Base-by-base conservation (phyloP, 2,888 invertebrate genomes). In the Volucella inanis region DNA sequence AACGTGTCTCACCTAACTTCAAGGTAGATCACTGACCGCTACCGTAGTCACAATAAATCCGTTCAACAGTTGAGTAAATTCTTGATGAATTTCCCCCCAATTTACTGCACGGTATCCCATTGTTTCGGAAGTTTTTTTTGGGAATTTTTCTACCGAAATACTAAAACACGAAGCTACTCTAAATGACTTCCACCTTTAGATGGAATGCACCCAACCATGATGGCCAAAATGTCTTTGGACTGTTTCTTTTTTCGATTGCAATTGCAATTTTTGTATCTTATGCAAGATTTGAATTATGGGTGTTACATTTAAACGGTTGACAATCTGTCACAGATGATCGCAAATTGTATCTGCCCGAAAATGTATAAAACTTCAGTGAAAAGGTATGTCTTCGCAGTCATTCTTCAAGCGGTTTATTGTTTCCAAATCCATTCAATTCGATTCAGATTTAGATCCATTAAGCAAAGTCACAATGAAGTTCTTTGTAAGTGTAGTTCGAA, bases 1-100 rank as follows among this genome's bases (percentile, higher is more conserved):
- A 38, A 31, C 15, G 14, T 22, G 39, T 62, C 61, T 62, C 43
- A 62, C 45, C 18, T n/a, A 22, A n/a, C 52, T 43, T 67, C 84
- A 85, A 85, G 84, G 84, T 76, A 67, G 54, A 55, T 50, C 68
- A 67, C 50, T 59, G 45, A 59, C 67, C 79, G 79, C 57, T 62
- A 41, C 43, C 54, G 70, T 59, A 38, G 12, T 15, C 67, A 41
- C 12, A 67, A 47, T 45, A n/a, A 64, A 43, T 11, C 22, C 41
- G 45, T 76, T 41, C 45, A 71, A 83, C 72, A 79, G 50, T 79
- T 39, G 59, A 57, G 55, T 59, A 52, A 70, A 62, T 59, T 65
- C 22, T 55, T 59, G 59, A 78, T 74, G 64, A 74, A 76, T 85
- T 79, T 64, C 61, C 74, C 50, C 22, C 70, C 55, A 61, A 57